These are phyloP conservation scores for Popillia japonica DNA, from an alignment of 1,140 invertebrate species.

Conservation along the genomic window DNA sequence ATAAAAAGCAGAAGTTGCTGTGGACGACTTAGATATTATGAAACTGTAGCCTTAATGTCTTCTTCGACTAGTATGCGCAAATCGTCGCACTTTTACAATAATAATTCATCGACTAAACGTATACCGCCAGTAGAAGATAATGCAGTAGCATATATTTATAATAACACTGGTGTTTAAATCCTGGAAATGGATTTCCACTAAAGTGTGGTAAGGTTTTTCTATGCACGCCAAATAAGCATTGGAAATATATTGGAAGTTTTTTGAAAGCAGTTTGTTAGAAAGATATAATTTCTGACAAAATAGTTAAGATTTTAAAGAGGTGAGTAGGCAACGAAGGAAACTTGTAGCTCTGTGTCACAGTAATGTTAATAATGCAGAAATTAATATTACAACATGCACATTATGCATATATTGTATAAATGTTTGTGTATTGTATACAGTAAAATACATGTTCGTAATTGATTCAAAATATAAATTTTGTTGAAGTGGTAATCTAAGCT, in stretches of 20 bases:
- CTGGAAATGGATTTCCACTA: slow-evolving; percentile 1
- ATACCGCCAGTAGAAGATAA: slow-evolving; percentile 71
- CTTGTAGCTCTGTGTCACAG: not conserved
- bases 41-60: slow-evolving; percentile 83
- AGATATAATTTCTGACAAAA: not conserved
- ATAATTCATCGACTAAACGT: slow-evolving; percentile 70
- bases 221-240: not conserved
- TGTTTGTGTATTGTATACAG: not conserved
- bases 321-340: slow-evolving; percentile 35
- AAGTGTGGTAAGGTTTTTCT: not conserved
- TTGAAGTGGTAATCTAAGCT: slow-evolving; percentile 46
- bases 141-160: slow-evolving; percentile 80
- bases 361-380: not conserved
- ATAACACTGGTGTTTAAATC: slow-evolving; percentile 65
- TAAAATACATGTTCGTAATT: too few species aligned
- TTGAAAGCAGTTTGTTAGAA: not conserved
- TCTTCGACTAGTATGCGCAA: slow-evolving; percentile 83
- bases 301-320: slow-evolving; percentile 14
- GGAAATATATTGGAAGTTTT: not conserved
- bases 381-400: slow-evolving; percentile 38
- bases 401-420: not conserved
- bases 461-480: not conserved
- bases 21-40: slow-evolving; percentile 81
- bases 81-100: slow-evolving; percentile 80
- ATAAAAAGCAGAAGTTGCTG: slow-evolving; percentile 85